Evolutionary conservation across 2,888 invertebrate species (phyloP).

Genomic region (Caenorhabditis doughertyi): DNA sequence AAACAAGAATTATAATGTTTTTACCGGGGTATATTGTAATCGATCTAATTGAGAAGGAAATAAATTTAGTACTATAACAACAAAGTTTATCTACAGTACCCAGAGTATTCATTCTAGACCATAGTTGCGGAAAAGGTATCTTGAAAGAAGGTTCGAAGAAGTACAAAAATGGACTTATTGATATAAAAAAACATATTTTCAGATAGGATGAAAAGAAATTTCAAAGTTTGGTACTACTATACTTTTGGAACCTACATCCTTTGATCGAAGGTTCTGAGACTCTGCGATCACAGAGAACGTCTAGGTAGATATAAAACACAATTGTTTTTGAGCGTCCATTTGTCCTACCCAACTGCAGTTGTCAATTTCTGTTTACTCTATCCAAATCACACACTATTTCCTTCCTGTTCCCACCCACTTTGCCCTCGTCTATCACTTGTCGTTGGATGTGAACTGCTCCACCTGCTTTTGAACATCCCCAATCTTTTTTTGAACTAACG

Average conservation of each 20-base stretch:
- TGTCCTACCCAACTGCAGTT: constrained; percentile 40
- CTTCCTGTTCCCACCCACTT: constrained; percentile 35
- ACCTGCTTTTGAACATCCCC: constrained; percentile 11
- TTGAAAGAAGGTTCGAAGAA: too few relatives aligned
- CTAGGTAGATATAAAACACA: constrained; percentile 53
- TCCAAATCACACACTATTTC: constrained; percentile 30
- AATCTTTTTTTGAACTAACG: constrained; percentile 19
- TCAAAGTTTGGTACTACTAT: too few relatives aligned
- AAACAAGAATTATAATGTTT: too few relatives aligned
- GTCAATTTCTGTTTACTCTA: constrained; percentile 22
- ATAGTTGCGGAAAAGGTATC: too few relatives aligned
- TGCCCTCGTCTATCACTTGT: constrained; percentile 40
- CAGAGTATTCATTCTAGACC: too few relatives aligned
- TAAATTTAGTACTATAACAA: too few relatives aligned
- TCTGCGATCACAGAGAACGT: background rate
- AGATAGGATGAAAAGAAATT: too few relatives aligned
- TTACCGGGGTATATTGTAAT: too few relatives aligned
- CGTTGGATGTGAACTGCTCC: constrained; percentile 46
- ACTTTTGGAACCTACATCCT: background rate
- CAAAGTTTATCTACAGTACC: too few relatives aligned
- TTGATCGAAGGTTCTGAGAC: background rate
- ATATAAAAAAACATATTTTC: too few relatives aligned
- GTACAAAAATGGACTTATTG: too few relatives aligned
- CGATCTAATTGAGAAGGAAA: too few relatives aligned
- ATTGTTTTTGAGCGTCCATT: constrained; percentile 47